Percentiles rank a stretch among this genome's conserved stretches.
Evolutionary conservation across 1,140 invertebrate genomes (phyloP).

Genomic region (Tyrophagus putrescentiae): DNA sequence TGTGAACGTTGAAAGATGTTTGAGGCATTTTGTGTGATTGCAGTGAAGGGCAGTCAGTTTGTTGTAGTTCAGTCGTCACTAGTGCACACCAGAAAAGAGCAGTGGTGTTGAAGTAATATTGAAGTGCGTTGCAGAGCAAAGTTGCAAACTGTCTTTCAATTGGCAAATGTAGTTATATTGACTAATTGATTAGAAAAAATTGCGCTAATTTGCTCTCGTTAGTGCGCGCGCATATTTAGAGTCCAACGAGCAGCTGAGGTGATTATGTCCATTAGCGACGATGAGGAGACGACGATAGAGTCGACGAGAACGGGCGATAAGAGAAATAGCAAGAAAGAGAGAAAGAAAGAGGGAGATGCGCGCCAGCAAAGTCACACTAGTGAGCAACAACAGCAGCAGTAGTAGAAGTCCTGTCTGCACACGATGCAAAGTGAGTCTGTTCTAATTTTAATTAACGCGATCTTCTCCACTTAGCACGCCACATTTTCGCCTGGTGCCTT

Average conservation of each 20-base stretch:
- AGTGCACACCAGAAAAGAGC: too few species aligned
- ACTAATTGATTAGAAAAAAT: slow-evolving; percentile 13
- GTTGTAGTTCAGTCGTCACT: too few species aligned
- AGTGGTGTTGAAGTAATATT: too few species aligned
- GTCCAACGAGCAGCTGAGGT: background rate
- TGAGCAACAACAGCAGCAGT: background rate
- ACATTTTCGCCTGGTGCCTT: background rate
- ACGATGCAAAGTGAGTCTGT: background rate
- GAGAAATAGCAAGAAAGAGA: background rate
- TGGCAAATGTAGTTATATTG: too few species aligned
- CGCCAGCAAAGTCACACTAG: too few species aligned
- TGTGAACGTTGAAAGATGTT: slow-evolving; percentile 6
- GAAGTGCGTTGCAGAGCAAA: too few species aligned
- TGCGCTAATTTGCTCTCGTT: slow-evolving; percentile 13
- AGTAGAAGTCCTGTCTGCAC: background rate
- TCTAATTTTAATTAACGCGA: slow-evolving; percentile 16
- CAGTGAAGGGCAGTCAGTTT: too few species aligned
- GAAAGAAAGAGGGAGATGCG: too few species aligned
- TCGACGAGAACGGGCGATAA: background rate
- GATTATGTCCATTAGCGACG: slow-evolving; percentile 9
- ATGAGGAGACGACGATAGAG: background rate
- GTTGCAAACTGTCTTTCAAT: too few species aligned
- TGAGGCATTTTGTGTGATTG: too few species aligned
- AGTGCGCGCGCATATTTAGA: slow-evolving; percentile 9
- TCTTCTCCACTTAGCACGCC: slow-evolving; percentile 13